Percentiles rank a stretch among this genome's conserved stretches.
phyloP scores from a whole-genome alignment of 2,797 vertebrate species.

The Enteromius anoplus region DNA sequence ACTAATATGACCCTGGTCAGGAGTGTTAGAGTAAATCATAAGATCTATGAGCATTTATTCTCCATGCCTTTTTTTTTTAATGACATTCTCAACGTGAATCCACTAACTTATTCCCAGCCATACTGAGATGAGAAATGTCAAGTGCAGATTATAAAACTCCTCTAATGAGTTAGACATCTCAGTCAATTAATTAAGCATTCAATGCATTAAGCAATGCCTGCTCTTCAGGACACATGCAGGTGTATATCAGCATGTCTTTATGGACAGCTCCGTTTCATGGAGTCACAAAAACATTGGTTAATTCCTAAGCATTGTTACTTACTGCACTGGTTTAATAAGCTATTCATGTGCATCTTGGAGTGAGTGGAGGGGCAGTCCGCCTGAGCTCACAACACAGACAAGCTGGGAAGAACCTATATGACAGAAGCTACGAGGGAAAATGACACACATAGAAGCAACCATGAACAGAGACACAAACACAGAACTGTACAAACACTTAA shows the following conservation, averaged over 20 bases:
- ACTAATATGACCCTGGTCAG: background rate
- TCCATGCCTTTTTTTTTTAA: background rate
- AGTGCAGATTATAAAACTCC: constrained; percentile 6
- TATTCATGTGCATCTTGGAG: constrained; percentile 81
- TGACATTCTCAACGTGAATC: background rate
- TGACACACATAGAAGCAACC: constrained; percentile 54
- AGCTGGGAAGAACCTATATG: constrained; percentile 55
- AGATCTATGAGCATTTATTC: background rate
- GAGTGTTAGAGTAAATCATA: background rate
- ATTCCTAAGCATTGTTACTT: constrained; percentile 67
- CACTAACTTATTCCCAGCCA: background rate
- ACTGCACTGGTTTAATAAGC: constrained; percentile 79
- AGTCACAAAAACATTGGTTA: background rate
- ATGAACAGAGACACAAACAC: constrained; percentile 39
- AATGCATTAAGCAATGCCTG: background rate
- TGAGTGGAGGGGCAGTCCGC: constrained; percentile 53
- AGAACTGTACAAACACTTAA: constrained; percentile 10
- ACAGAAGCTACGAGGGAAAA: constrained; percentile 58
- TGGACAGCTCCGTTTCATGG: background rate
- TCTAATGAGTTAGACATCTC: background rate
- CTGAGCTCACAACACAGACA: constrained; percentile 63
- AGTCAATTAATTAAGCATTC: background rate
- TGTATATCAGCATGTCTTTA: background rate
- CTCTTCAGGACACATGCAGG: constrained; percentile 4
- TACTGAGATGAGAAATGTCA: constrained; percentile 8